Evolutionary conservation across 2,113 vertebrate species (phyloP).

Genomic region (Steatornis caripensis): DNA sequence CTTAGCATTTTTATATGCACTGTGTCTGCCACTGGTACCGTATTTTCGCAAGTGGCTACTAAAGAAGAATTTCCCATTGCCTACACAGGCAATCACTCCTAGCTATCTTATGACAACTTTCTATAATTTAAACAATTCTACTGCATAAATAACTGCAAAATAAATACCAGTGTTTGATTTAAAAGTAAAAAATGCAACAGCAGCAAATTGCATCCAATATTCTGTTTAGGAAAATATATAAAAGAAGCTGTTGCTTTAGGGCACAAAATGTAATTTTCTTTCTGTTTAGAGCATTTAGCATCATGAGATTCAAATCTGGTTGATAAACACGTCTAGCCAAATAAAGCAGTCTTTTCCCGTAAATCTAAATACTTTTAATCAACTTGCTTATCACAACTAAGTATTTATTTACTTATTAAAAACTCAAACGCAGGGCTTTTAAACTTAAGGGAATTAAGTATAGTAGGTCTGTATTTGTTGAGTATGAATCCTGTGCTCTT

Average conservation of each 20-base stretch:
- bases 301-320: background rate
- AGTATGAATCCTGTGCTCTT: background rate
- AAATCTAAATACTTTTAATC: slow-evolving; percentile 1
- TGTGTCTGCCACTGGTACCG: background rate
- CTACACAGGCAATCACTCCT: background rate
- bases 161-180: background rate
- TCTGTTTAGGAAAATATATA: background rate
- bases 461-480: background rate
- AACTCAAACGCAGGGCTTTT: background rate
- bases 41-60: background rate
- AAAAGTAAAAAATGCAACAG: background rate
- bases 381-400: background rate
- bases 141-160: background rate
- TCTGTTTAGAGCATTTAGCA: background rate
- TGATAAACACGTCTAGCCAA: background rate
- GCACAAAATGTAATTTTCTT: slow-evolving; percentile 43
- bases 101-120: background rate
- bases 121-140: background rate
- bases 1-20: background rate
- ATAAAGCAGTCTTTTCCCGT: background rate
- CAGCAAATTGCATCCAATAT: background rate
- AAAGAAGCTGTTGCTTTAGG: slow-evolving; percentile 21
- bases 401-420: slow-evolving; percentile 13
- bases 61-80: background rate
- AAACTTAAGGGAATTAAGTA: background rate